phyloP scores from a whole-genome alignment of 2,888 invertebrate genomes.

The Drosophila demipolita region DNA sequence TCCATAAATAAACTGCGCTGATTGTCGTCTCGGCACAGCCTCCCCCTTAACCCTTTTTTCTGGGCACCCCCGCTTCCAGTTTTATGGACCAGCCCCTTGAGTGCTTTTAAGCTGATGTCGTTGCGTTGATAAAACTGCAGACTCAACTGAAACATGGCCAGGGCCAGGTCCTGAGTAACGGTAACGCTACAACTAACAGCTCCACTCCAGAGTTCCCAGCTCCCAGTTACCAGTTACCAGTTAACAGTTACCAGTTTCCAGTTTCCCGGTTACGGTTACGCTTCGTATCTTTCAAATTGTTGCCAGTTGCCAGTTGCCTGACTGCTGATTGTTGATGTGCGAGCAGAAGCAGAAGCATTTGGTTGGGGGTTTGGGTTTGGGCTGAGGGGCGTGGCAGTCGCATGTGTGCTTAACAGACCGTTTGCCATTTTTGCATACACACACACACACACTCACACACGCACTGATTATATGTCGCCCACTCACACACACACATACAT shows the following conservation, averaged over 20 bases:
- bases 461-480: constrained; percentile 70
- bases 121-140: constrained; percentile 77
- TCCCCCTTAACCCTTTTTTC: constrained; percentile 58
- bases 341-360: constrained; percentile 8
- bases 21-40: constrained; percentile 64
- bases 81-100: constrained; percentile 65
- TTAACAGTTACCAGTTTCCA: constrained; percentile 16
- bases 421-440: constrained; percentile 80
- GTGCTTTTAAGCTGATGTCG: constrained; percentile 79
- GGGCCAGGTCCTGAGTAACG: constrained; percentile 51
- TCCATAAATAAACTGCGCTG: constrained; percentile 81
- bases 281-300: constrained; percentile 80
- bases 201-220: constrained; percentile 10
- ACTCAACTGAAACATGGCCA: constrained; percentile 68
- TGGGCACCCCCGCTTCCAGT: constrained; percentile 3
- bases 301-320: constrained; percentile 59
- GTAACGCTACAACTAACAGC: constrained; percentile 22
- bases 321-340: constrained; percentile 67
- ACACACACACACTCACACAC: constrained; percentile 41
- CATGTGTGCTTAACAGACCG: constrained; percentile 82
- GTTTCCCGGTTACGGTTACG: constrained; percentile 66
- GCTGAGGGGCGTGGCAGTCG: constrained; percentile 58
- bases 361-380: constrained; percentile 1
- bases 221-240: background rate
- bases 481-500: constrained; percentile 22